These are phyloP conservation scores for Steinernema scapterisci DNA, from an alignment of 2,888 invertebrate genomes.

Conservation along the genomic window DNA sequence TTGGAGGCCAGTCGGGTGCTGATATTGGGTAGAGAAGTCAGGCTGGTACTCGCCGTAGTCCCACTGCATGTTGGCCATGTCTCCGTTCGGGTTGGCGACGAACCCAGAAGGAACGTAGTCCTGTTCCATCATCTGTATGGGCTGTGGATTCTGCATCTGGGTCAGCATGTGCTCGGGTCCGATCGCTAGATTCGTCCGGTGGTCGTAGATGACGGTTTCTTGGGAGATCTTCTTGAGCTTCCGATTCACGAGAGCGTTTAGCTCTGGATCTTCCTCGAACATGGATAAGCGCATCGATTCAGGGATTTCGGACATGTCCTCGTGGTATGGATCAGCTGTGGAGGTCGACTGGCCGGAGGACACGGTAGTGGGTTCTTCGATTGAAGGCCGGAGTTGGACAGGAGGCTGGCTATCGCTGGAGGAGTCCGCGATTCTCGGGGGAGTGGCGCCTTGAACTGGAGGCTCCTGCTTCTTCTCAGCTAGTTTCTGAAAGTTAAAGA, in stretches of 20 bases:
- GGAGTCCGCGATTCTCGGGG: background rate
- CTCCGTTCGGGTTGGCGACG: background rate
- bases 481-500: background rate
- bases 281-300: background rate
- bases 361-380: background rate
- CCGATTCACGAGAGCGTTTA: background rate
- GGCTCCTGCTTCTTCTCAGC: background rate
- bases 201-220: conserved; percentile 23
- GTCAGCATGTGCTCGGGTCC: too few relatives aligned
- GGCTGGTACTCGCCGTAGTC: too few relatives aligned
- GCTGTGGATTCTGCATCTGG: too few relatives aligned
- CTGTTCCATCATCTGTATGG: background rate
- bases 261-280: background rate
- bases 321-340: background rate
- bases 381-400: too few relatives aligned
- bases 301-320: conserved; percentile 8
- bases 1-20: too few relatives aligned
- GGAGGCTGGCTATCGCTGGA: background rate
- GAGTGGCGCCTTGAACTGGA: background rate
- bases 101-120: conserved; percentile 11
- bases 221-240: background rate
- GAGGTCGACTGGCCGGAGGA: background rate
- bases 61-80: background rate
- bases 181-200: background rate
- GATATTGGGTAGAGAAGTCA: too few relatives aligned